Percentiles rank a stretch among this genome's conserved stretches.
Conservation (phyloP, 64 coral and sea anemone species). For the Astreopora myriophthalma region DNA sequence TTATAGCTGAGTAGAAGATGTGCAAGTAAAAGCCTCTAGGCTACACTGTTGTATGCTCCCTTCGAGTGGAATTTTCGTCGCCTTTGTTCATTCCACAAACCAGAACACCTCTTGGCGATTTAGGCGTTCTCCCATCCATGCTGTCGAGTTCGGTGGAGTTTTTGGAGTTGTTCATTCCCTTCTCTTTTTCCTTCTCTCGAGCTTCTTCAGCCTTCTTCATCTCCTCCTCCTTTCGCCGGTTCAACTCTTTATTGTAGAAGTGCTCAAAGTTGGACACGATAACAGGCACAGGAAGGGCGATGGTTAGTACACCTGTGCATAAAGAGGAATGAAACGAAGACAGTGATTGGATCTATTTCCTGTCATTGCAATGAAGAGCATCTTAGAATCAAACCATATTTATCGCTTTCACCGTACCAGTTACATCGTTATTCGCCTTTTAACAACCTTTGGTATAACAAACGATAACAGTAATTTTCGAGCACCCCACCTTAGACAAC, state of each 20-base stretch:
- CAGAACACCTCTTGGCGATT: conserved; percentile 25
- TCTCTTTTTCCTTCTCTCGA: conserved; percentile 63
- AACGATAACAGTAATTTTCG: too few relatives aligned
- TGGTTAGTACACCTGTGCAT: conserved; percentile 86
- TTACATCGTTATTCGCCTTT: too few relatives aligned
- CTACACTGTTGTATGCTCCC: conserved; percentile 40
- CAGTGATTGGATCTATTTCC: too few relatives aligned
- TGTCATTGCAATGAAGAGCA: too few relatives aligned
- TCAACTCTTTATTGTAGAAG: conserved; percentile 98
- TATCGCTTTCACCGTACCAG: too few relatives aligned
- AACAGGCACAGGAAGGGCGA: conserved; percentile 94
- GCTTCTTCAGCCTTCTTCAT: conserved; percentile 84
- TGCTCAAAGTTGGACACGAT: conserved; percentile 99
- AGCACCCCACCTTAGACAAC: too few relatives aligned
- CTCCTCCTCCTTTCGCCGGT: conserved; percentile 90
- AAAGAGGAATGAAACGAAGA: neutral
- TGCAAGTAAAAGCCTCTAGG: neutral
- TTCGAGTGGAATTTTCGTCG: conserved; percentile 26
- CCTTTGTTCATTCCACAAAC: conserved; percentile 64
- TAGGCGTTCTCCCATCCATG: conserved; percentile 10
- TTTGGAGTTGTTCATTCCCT: neutral
- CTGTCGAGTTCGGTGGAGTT: neutral
- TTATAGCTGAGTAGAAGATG: neutral
- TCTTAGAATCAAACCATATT: too few relatives aligned
- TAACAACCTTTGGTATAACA: too few relatives aligned